Conservation (phyloP, 2,797 vertebrate genomes). For the Morus bassanus region DNA sequence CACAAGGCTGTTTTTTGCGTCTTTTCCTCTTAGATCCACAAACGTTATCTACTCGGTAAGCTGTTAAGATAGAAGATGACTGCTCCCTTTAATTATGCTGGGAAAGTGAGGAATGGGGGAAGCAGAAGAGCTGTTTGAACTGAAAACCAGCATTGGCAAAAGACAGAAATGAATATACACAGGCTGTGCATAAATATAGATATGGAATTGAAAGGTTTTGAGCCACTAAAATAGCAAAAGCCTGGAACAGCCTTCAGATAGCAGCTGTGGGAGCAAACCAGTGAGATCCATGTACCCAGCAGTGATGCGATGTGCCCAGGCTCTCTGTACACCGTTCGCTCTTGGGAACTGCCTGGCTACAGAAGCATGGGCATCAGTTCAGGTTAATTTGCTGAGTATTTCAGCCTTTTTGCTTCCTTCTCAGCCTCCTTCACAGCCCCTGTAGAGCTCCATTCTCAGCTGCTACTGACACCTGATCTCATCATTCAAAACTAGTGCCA, state of each 20-base stretch:
- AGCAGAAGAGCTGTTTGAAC: slow-evolving; percentile 56
- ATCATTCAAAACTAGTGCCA: background rate
- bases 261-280: slow-evolving; percentile 56
- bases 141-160: slow-evolving; percentile 54
- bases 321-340: background rate
- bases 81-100: slow-evolving; percentile 34
- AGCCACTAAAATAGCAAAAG: slow-evolving; percentile 61
- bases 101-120: slow-evolving; percentile 35
- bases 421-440: background rate
- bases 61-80: slow-evolving; percentile 15
- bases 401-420: background rate
- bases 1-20: background rate
- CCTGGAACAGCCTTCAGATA: slow-evolving; percentile 52
- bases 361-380: background rate
- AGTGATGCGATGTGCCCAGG: slow-evolving; percentile 20
- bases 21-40: background rate
- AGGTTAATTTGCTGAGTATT: background rate
- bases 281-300: background rate
- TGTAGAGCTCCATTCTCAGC: slow-evolving; percentile 7
- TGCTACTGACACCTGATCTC: background rate
- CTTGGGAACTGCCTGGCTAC: background rate
- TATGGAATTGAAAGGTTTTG: slow-evolving; percentile 57
- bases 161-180: slow-evolving; percentile 55
- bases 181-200: slow-evolving; percentile 61
- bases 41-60: background rate